Evolutionary conservation across 2,888 invertebrate genomes (phyloP).

Genomic region (Lamellibrachia columna): DNA sequence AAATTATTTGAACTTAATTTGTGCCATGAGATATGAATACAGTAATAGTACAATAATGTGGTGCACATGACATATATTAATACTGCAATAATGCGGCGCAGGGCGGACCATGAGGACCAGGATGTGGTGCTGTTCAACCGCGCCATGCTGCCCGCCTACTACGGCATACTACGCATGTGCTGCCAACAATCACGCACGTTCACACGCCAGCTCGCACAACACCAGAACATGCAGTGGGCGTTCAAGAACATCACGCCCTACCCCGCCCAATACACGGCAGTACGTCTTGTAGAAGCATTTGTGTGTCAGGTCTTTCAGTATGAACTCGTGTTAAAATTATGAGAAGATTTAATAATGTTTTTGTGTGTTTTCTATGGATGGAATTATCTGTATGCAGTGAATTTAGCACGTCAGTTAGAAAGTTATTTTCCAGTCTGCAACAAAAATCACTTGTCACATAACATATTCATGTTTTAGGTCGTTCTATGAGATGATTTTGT

Average conservation of each 20-base stretch:
- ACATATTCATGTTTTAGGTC: background rate
- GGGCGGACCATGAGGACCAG: slow-evolving; percentile 95
- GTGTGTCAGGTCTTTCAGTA: background rate
- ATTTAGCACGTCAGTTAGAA: background rate
- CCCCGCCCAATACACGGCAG: slow-evolving; percentile 88
- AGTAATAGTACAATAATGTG: no score
- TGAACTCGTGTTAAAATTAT: no score
- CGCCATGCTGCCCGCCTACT: slow-evolving; percentile 85
- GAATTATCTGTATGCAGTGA: background rate
- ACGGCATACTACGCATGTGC: slow-evolving; percentile 85
- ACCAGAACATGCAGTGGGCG: slow-evolving; percentile 96
- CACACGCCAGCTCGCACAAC: slow-evolving; percentile 85
- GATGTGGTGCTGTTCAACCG: slow-evolving; percentile 94
- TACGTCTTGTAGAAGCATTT: slow-evolving; percentile 41
- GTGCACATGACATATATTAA: background rate
- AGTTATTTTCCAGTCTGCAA: background rate
- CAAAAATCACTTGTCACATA: background rate
- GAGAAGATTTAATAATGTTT: no score
- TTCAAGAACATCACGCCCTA: slow-evolving; percentile 97
- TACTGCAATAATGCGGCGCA: slow-evolving; percentile 61
- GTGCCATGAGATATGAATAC: background rate
- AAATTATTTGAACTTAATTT: background rate
- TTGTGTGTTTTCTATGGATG: no score
- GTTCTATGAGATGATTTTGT: background rate
- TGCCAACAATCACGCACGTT: slow-evolving; percentile 88